These are phyloP conservation scores for Parasteatoda tepidariorum DNA, from an alignment of 1,140 invertebrate species.

Conservation along the genomic window DNA sequence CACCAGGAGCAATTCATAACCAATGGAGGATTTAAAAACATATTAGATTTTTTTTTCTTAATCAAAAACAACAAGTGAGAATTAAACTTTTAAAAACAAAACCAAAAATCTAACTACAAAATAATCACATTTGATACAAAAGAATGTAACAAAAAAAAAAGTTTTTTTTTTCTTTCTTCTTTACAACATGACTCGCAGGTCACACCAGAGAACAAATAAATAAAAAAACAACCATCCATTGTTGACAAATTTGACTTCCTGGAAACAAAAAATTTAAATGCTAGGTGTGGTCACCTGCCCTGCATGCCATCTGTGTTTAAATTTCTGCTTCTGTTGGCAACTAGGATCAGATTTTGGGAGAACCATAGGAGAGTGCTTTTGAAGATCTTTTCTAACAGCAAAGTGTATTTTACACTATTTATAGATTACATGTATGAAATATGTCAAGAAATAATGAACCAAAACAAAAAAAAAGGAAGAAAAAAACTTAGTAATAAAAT, in stretches of 20 bases:
- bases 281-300: slow-evolving; percentile 28
- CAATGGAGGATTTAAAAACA: no score
- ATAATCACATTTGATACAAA: no score
- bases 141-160: background rate
- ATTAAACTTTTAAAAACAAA: background rate
- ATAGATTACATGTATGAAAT: no score
- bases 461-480: background rate
- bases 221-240: background rate
- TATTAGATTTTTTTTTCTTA: no score
- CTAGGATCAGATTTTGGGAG: slow-evolving; percentile 27
- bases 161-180: background rate
- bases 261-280: slow-evolving; percentile 27
- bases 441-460: slow-evolving; percentile 3
- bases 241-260: background rate
- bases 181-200: background rate
- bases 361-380: slow-evolving; percentile 44
- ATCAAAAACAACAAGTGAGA: background rate
- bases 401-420: background rate
- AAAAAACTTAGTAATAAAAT: no score
- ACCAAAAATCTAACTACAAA: background rate
- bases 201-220: background rate
- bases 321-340: slow-evolving; percentile 50
- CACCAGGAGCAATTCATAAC: background rate
- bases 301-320: slow-evolving; percentile 32
- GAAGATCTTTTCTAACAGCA: background rate